A percentile compares a stretch with the other conserved stretches of the same genome.
These are phyloP conservation scores for Hemichromis elongatus DNA, from an alignment of 2,113 vertebrate species.

Conservation along the genomic window DNA sequence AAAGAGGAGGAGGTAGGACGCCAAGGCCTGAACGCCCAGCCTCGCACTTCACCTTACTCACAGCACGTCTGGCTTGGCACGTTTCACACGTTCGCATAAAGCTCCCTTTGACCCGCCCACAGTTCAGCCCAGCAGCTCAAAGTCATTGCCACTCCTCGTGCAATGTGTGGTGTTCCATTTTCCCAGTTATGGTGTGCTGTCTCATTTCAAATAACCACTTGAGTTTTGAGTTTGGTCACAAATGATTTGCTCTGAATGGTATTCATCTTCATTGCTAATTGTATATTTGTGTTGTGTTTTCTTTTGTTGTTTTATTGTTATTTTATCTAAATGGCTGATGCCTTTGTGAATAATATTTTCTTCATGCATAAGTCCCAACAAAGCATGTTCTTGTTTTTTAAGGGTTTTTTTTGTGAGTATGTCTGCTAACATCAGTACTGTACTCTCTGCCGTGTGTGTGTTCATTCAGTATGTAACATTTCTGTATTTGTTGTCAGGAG, in stretches of 20 bases:
- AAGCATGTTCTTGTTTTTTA: not conserved
- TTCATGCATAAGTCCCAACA: not conserved
- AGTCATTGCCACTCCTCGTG: not conserved
- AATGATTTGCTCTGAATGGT: constrained; percentile 7
- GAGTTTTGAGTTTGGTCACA: not conserved
- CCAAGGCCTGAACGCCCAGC: constrained; percentile 52
- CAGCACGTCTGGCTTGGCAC: constrained; percentile 42
- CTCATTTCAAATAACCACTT: not conserved
- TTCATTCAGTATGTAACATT: not conserved
- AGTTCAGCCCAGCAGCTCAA: constrained; percentile 13
- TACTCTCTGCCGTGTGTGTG: not conserved
- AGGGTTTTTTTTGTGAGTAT: not conserved
- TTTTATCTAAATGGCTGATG: not conserved
- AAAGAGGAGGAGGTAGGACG: constrained; percentile 98
- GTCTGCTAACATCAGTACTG: not conserved
- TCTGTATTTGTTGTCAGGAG: constrained; percentile 73
- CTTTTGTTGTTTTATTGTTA: not conserved
- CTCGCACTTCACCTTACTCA: constrained; percentile 19
- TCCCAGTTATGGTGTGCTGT: not conserved
- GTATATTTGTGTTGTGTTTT: not conserved
- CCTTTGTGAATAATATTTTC: not conserved
- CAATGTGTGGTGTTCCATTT: not conserved
- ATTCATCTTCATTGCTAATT: not conserved
- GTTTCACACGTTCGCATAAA: constrained; percentile 1
- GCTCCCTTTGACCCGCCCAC: not conserved